Conservation (phyloP, 2,113 vertebrate species). For the Azemiops feae region DNA sequence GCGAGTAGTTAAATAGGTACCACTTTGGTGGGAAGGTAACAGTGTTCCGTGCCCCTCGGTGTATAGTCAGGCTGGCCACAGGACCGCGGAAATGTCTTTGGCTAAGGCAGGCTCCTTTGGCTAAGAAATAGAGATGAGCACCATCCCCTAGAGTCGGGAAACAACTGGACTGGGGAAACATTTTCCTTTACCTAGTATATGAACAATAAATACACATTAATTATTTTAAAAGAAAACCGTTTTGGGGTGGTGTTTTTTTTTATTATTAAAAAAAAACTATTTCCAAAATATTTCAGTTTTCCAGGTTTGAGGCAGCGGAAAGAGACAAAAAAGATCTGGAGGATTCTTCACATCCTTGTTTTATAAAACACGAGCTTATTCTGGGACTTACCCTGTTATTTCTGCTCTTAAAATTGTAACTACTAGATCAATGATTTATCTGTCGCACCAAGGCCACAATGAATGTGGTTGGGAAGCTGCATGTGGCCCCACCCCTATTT, state of each 20-base stretch:
- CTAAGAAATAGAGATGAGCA: no score
- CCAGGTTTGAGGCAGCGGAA: background rate
- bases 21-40: background rate
- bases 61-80: no score
- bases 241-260: background rate
- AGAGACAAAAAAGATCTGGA: background rate
- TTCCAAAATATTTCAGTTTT: background rate
- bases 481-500: background rate
- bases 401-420: background rate
- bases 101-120: no score
- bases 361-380: background rate
- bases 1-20: background rate
- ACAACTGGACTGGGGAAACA: no score
- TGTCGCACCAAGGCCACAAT: background rate
- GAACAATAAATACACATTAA: background rate
- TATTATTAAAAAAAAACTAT: background rate
- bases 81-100: no score
- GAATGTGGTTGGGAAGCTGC: background rate
- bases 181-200: no score
- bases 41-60: background rate
- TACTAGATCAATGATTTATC: background rate
- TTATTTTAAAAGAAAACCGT: background rate
- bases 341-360: background rate
- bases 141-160: no score
- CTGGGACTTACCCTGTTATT: background rate